These are phyloP conservation scores for Perognathus longimembris DNA, from an alignment of 2,113 vertebrate genomes.

Conservation along the genomic window DNA sequence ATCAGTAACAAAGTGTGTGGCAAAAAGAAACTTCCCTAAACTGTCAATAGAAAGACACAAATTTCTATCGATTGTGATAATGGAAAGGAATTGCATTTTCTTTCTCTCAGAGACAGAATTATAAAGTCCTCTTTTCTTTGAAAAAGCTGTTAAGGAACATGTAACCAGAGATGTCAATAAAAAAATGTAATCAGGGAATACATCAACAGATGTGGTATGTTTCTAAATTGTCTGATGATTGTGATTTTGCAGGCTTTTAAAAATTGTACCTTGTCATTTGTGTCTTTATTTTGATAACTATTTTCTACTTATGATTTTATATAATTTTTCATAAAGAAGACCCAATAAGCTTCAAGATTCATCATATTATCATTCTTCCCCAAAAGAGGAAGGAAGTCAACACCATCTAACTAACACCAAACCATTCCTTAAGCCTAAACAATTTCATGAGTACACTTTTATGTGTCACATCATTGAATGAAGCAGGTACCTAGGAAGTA, in stretches of 20 bases:
- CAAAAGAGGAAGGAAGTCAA: not conserved
- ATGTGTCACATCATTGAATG: too few relatives aligned
- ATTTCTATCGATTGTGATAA: not conserved
- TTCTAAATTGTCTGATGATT: not conserved
- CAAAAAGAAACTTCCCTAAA: not conserved
- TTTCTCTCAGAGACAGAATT: not conserved
- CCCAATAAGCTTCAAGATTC: not conserved
- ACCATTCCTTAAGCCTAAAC: not conserved
- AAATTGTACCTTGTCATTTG: not conserved
- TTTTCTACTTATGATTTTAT: not conserved
- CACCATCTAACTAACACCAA: not conserved
- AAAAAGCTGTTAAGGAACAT: not conserved
- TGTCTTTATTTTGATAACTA: not conserved
- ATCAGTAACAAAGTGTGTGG: not conserved
- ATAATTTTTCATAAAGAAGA: conserved; percentile 6
- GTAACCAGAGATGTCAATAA: not conserved
- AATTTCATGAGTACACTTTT: not conserved
- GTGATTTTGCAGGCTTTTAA: not conserved
- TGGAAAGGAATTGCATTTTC: not conserved
- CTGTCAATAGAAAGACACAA: conserved; percentile 4
- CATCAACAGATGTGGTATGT: not conserved
- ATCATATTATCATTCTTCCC: not conserved
- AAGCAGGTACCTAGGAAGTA: too few relatives aligned
- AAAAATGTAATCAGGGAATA: not conserved
- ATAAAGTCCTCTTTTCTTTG: not conserved